phyloP scores from a whole-genome alignment of 2,113 vertebrate genomes.

The Cephalopterus ornatus region DNA sequence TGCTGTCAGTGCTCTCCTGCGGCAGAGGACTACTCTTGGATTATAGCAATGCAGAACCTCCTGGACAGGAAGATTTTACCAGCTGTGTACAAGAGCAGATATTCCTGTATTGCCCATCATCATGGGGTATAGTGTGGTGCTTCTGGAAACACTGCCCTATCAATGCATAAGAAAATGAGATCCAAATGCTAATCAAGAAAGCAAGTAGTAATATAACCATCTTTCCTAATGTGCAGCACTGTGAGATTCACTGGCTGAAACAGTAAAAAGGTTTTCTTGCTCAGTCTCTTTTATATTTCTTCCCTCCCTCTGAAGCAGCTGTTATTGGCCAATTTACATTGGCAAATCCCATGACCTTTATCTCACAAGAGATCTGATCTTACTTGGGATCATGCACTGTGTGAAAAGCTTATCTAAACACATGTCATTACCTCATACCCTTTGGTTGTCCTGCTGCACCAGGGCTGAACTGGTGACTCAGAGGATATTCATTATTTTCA shows the following conservation, averaged over 20 bases:
- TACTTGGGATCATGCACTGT: not conserved
- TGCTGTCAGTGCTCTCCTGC: not conserved
- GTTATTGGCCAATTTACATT: not conserved
- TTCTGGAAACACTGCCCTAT: not conserved
- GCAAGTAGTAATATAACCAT: too few relatives aligned
- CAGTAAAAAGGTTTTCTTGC: not conserved
- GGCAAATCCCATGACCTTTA: not conserved
- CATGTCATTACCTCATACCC: not conserved
- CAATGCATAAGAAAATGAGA: not conserved
- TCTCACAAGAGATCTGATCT: not conserved
- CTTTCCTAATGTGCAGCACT: not conserved
- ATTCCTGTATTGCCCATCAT: not conserved
- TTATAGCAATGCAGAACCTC: not conserved
- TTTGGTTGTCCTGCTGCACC: not conserved
- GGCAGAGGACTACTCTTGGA: not conserved
- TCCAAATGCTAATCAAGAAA: not conserved
- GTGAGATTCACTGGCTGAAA: not conserved
- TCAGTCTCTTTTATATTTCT: not conserved
- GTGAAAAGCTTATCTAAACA: not conserved
- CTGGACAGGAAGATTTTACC: not conserved
- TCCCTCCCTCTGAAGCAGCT: not conserved
- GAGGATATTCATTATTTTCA: not conserved
- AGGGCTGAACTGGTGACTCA: not conserved
- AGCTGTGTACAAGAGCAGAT: not conserved
- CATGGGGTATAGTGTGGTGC: accelerated